Evolutionary conservation across 2,113 vertebrate genomes (phyloP).

Genomic region (Sinocyclocheilus rhinocerous): DNA sequence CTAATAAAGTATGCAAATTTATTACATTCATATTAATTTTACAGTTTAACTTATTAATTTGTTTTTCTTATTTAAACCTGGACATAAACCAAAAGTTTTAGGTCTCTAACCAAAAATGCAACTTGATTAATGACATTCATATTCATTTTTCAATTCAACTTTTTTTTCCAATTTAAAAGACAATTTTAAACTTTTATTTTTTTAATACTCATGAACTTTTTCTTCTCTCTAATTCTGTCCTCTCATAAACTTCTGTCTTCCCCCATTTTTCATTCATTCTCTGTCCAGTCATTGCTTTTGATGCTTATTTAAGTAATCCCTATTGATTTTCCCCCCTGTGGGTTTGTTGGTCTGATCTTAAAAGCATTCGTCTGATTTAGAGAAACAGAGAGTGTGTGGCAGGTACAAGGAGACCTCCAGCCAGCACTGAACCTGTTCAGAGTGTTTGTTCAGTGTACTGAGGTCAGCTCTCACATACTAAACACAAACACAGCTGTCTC

Average conservation of each 20-base stretch:
- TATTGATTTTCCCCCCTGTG: slow-evolving; percentile 60
- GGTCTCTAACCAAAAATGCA: neutral
- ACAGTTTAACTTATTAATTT: neutral
- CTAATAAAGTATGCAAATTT: neutral
- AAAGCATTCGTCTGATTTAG: slow-evolving; percentile 18
- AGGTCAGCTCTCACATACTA: slow-evolving; percentile 8
- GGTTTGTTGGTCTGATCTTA: slow-evolving; percentile 26
- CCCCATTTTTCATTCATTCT: slow-evolving; percentile 10
- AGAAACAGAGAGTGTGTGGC: neutral
- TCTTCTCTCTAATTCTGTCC: no score
- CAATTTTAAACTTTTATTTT: neutral
- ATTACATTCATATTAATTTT: neutral
- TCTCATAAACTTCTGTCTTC: slow-evolving; percentile 48
- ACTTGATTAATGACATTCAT: neutral
- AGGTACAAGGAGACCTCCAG: slow-evolving; percentile 27
- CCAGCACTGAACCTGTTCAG: slow-evolving; percentile 26
- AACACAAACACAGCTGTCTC: slow-evolving; percentile 5
- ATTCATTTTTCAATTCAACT: neutral
- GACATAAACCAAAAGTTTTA: neutral
- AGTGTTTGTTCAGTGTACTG: slow-evolving; percentile 27
- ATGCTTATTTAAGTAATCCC: slow-evolving; percentile 32
- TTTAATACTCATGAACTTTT: neutral
- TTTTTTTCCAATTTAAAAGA: neutral
- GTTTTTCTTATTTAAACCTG: neutral
- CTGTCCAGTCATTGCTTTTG: neutral